Percentiles rank a stretch among this genome's conserved stretches.
These are phyloP conservation scores for Rhinoraja longicauda DNA, from an alignment of 2,797 vertebrate species.

Conservation along the genomic window DNA sequence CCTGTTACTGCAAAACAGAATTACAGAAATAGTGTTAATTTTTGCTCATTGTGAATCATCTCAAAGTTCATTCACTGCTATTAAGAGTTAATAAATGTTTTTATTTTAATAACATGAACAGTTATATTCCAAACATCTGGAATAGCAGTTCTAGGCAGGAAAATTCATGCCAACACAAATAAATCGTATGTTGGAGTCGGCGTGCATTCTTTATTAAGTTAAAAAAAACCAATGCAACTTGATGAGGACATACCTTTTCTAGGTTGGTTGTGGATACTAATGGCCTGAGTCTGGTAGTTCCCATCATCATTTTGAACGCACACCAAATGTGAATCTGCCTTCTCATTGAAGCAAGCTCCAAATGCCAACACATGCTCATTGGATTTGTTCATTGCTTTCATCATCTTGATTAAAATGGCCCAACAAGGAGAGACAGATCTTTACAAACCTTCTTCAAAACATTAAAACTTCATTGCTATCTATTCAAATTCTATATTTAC, in stretches of 20 bases:
- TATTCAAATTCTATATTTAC: background rate
- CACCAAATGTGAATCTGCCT: constrained; percentile 91
- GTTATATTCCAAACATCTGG: background rate
- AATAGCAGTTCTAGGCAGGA: background rate
- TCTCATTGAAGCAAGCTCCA: constrained; percentile 90
- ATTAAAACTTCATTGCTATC: background rate
- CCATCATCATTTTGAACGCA: constrained; percentile 96
- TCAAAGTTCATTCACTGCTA: background rate
- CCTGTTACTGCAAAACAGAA: constrained; percentile 78
- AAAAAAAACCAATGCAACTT: background rate
- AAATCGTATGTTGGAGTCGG: background rate
- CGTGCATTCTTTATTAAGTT: background rate
- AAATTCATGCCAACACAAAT: background rate
- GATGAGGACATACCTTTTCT: constrained; percentile 69
- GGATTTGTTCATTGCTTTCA: constrained; percentile 99
- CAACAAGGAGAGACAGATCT: background rate
- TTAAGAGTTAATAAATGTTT: background rate
- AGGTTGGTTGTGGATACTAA: constrained; percentile 96
- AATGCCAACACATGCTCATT: constrained; percentile 95
- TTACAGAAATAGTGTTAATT: constrained; percentile 38
- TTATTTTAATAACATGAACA: background rate
- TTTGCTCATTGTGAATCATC: background rate
- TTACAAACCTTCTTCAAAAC: background rate
- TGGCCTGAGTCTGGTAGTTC: constrained; percentile 98
- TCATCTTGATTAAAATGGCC: constrained; percentile 65